Percentiles rank a stretch among this genome's conserved stretches.
phyloP scores from a whole-genome alignment of 1,140 invertebrate genomes.

The Heliconius himera region DNA sequence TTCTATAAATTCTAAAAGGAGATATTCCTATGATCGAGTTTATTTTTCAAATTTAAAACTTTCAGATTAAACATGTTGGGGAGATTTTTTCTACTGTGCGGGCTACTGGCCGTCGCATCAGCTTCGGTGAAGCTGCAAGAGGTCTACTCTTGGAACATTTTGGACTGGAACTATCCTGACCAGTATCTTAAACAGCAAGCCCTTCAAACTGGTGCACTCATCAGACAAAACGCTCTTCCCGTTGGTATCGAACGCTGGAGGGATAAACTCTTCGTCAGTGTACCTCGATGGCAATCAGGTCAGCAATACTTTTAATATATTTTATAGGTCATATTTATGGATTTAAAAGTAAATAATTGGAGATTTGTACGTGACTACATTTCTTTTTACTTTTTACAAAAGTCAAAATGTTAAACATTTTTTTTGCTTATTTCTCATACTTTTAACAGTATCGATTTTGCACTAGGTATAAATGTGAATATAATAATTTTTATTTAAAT shows the following conservation, averaged over 20 bases:
- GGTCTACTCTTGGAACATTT: constrained; percentile 86
- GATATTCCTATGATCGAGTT: background rate
- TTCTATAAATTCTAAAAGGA: background rate
- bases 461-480: too few species aligned
- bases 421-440: too few species aligned
- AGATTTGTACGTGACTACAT: too few species aligned
- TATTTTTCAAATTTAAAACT: background rate
- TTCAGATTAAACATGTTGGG: constrained; percentile 52
- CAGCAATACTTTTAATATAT: constrained; percentile 33
- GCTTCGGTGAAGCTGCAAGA: constrained; percentile 84
- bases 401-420: too few species aligned
- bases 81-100: constrained; percentile 51
- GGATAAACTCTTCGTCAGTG: constrained; percentile 89
- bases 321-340: too few species aligned
- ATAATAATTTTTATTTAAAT: too few species aligned
- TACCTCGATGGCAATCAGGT: constrained; percentile 87
- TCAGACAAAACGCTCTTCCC: constrained; percentile 88
- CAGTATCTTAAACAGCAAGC: constrained; percentile 83
- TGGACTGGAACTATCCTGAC: constrained; percentile 89
- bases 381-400: too few species aligned
- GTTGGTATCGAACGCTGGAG: constrained; percentile 90
- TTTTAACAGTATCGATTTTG: too few species aligned
- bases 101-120: constrained; percentile 57
- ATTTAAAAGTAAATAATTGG: too few species aligned
- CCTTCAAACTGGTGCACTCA: constrained; percentile 83